Conservation (phyloP, 2,888 invertebrate genomes). For the Ceraclea dissimilis region DNA sequence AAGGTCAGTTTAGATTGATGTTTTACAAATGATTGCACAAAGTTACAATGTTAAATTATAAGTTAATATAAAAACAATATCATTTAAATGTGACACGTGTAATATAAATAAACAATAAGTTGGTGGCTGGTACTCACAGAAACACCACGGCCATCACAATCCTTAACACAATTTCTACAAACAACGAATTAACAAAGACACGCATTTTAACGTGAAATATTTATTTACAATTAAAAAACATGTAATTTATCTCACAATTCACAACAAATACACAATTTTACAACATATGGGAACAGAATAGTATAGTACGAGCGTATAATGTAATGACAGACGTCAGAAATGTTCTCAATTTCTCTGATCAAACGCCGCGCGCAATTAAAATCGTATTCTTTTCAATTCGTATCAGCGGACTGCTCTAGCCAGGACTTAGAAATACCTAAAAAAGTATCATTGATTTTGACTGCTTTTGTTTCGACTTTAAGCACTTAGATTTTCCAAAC, state of each 20-base stretch:
- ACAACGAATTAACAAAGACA: neutral
- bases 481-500: no score
- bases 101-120: neutral
- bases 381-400: neutral
- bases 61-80: no score
- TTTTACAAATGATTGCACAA: no score
- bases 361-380: neutral
- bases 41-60: no score
- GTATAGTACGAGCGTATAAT: no score
- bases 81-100: neutral
- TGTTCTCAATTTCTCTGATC: neutral
- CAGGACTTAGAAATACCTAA: no score
- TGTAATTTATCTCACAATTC: neutral
- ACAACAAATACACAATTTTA: neutral
- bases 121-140: slow-evolving; percentile 8
- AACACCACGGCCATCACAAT: slow-evolving; percentile 8
- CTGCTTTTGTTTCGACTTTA: no score
- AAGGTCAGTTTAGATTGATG: no score
- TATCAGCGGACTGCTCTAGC: no score
- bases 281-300: neutral
- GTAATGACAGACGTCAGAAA: neutral
- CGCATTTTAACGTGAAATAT: neutral
- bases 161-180: slow-evolving; percentile 6
- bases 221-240: neutral
- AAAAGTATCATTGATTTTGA: no score